These are phyloP conservation scores for Bos indicus DNA, from an alignment of 2,113 vertebrate species.

Conservation along the genomic window DNA sequence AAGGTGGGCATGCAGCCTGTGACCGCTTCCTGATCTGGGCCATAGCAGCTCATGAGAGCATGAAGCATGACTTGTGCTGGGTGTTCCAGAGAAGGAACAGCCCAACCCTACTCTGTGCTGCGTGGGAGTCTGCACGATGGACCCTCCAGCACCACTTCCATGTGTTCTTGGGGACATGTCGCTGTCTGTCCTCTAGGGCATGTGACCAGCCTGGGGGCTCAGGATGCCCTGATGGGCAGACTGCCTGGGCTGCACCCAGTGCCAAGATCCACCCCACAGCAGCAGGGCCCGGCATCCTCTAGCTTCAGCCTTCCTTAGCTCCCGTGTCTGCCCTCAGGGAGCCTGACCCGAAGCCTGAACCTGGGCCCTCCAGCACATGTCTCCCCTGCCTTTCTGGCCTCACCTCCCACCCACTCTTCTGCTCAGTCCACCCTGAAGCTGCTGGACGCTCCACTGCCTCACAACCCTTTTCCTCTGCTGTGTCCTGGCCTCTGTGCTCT, in stretches of 20 bases:
- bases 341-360: not conserved
- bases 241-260: not conserved
- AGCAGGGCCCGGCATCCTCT: not conserved
- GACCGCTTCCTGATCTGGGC: not conserved
- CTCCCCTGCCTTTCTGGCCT: not conserved
- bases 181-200: not conserved
- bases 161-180: accelerated
- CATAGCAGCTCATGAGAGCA: accelerated
- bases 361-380: not conserved
- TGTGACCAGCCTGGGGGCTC: not conserved
- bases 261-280: accelerated
- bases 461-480: accelerated
- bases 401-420: not conserved
- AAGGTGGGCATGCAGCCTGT: accelerated
- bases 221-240: not conserved
- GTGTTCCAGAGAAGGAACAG: not conserved
- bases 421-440: not conserved
- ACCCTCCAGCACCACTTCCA: not conserved
- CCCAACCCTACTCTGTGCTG: not conserved
- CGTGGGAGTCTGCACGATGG: accelerated
- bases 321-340: not conserved
- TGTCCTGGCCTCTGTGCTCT: not conserved
- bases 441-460: not conserved
- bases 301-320: no score
- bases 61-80: not conserved